These are phyloP conservation scores for Germaria angustata DNA, from an alignment of 2,888 invertebrate genomes.

Conservation along the genomic window DNA sequence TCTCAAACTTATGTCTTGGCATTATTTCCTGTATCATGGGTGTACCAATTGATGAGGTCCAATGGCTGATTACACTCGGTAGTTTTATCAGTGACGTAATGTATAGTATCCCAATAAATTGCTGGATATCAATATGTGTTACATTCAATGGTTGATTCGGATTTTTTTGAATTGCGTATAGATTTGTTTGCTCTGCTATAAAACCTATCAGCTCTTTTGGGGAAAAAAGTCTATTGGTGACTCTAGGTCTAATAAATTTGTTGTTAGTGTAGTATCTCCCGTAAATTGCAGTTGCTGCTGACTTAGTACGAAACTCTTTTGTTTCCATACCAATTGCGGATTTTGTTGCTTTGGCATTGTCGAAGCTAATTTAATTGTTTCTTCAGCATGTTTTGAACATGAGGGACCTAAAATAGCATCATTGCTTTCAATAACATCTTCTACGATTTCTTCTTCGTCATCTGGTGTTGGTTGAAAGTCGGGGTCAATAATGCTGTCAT, in stretches of 20 bases:
- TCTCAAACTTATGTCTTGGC: no score
- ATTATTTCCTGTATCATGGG: no score
- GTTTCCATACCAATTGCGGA: background rate
- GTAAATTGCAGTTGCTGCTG: background rate
- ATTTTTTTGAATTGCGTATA: background rate
- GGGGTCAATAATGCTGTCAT: no score
- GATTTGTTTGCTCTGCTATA: constrained; percentile 8
- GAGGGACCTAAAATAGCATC: background rate
- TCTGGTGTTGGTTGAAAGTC: no score
- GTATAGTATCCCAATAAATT: background rate
- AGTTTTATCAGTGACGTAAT: background rate
- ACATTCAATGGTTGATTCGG: background rate
- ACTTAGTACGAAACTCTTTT: background rate
- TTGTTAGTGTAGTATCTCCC: background rate
- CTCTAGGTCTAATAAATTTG: background rate
- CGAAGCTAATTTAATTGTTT: background rate
- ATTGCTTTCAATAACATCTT: constrained; percentile 6
- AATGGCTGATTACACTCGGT: no score
- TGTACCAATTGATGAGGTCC: no score
- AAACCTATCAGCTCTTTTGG: background rate
- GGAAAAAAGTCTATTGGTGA: background rate
- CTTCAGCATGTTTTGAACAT: background rate
- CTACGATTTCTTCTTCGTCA: no score
- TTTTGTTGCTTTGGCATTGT: background rate
- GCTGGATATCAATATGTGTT: background rate